Evolutionary conservation across 2,888 invertebrate genomes (phyloP), one percentile per base, ranked within the genome.

Genomic region (Diadegma fenestrale): DNA sequence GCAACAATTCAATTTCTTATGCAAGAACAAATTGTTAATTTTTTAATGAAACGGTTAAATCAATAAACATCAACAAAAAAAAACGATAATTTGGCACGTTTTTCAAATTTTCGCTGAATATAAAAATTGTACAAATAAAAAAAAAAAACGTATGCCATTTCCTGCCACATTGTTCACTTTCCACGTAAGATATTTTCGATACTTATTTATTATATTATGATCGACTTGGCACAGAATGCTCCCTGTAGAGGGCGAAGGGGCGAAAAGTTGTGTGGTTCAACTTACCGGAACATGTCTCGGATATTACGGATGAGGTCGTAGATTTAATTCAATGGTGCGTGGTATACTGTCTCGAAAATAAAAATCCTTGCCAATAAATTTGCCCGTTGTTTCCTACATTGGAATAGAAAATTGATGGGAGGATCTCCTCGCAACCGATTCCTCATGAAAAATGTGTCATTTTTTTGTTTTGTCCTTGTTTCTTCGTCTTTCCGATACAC

Each of bases 301-400:
- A 48, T 71, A 69, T 51, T 61, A 63, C 63, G 12, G 51, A 54
- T 51, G 64, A 51, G 75, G 69, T 83, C 79, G 69, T 79, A 79
- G 61, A 79, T 79, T 79, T 75, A 75, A 83, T 83, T 79, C 69
- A 75, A 75, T 83, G 75, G 79, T 33, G 79, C 79, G 71, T 71
- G 79, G 41, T 10, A n/a, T n/a, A 79, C 61, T 63, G 69, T 79
- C 71, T 41, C 71, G 79, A 79, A 78, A 78, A 78, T 78, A 69
- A 78, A 78, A 78, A 78, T 78, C 69, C 30, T 78, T 78, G 78
- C 78, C 79, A 71, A 79, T 79, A 79, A 79, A 79, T 79, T 79
- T 37, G n/a, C 14, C 22, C 63, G 33, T 63, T 71, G 48, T 71
- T 79, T 71, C 61, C 45, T 63, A 63, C n/a, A 43, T 14, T 12